Conservation (phyloP, 2,797 vertebrate genomes). For the Myiothlypis coronata region DNA sequence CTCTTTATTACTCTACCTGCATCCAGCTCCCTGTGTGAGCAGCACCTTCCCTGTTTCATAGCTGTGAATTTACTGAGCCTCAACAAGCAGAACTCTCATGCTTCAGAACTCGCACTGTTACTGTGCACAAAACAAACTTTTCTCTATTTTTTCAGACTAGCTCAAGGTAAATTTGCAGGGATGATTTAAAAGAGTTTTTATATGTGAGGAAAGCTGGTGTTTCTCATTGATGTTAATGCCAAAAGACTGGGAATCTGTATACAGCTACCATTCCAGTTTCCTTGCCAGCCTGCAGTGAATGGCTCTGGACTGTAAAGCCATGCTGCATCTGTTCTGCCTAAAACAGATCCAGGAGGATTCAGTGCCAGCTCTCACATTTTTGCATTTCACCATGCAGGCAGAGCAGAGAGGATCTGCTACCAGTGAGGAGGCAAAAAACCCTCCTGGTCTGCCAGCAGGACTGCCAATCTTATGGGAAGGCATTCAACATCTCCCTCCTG, state of each 20-base stretch:
- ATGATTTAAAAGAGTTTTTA: not conserved
- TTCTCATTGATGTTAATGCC: not conserved
- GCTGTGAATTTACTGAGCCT: not conserved
- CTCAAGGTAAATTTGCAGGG: not conserved
- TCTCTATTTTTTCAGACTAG: not conserved
- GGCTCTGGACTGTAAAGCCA: fast-evolving
- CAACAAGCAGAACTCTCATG: fast-evolving
- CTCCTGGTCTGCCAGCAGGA: not conserved
- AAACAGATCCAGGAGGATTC: not conserved
- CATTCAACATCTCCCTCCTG: not conserved
- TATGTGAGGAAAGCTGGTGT: not conserved
- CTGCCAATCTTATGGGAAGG: not conserved
- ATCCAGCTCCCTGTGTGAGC: not conserved
- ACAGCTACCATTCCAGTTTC: not conserved
- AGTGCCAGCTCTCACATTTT: not conserved
- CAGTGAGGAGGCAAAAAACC: not conserved
- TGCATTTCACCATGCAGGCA: not conserved
- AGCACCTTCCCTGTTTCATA: not conserved
- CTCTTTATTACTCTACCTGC: not conserved
- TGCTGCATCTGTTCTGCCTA: not conserved
- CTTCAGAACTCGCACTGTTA: fast-evolving
- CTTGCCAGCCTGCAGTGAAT: not conserved
- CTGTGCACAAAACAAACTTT: not conserved
- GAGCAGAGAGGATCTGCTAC: not conserved
- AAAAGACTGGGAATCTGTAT: not conserved